Evolutionary conservation across 2,888 invertebrate species (phyloP), one percentile per base, ranked within the genome.

Genomic region (Drosophila demipolita): DNA sequence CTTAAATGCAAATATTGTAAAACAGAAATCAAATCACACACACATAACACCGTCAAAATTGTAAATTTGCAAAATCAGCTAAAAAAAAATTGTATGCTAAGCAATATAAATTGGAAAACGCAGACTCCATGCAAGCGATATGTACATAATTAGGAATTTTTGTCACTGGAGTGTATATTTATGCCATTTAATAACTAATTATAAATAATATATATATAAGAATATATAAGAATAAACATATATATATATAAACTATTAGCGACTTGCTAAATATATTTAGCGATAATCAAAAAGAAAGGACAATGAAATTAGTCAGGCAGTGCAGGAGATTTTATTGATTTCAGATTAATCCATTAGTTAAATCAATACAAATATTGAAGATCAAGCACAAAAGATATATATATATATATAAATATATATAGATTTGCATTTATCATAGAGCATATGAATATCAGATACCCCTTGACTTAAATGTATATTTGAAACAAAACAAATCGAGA

Each of bases 251-350:
- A 79, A 79, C 66, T 69, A 79, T 76, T 80, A 68, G 79, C 79
- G 71, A 69, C 48, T 62, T 71, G 72, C 71, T 65, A 74, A 79
- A 78, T 69, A 78, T 60, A 29, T 45, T 88, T 83, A 83, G 88
- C 83, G 70, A 86, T 87, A 87, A 87, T 88, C 87, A 86, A 88
- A 83, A 85, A 38, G 70, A 66, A 66, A 49, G 52, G 88, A 86
- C 82, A 86, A 83, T 86, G 86, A 85, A 83, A 76, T 83, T 81
- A 73, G 82, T 78, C 80, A 81, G 75, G 57, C 79, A 70, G 68
- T 62, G 62, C 65, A 52, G 54, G 65, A 67, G 75, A 71, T 75
- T 81, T 79, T 82, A 75, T 75, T 80, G 68, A 78, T 80, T 80
- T 66, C 32, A n/a, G 23, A 55, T 73, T 61, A 71, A 82, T 55